phyloP scores from a whole-genome alignment of 2,113 vertebrate genomes.

The Clupea harengus region DNA sequence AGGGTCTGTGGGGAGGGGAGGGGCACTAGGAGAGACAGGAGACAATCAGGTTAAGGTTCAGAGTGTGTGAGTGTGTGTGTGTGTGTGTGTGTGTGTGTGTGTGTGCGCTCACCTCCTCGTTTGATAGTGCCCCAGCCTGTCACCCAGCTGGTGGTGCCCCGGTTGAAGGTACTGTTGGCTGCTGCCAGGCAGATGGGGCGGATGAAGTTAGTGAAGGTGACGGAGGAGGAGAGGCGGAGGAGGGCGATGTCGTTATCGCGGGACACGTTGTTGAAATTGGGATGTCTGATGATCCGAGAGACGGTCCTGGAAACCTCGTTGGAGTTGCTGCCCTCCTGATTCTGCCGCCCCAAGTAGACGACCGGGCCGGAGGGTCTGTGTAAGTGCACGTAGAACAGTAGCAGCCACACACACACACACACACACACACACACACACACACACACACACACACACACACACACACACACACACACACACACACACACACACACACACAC shows the following conservation, averaged over 20 bases:
- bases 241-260: slow-evolving; percentile 66
- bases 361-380: rapidly evolving
- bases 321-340: neutral
- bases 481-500: too few relatives aligned
- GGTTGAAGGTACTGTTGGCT: slow-evolving; percentile 59
- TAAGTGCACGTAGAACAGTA: too few relatives aligned
- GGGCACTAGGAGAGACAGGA: slow-evolving; percentile 19
- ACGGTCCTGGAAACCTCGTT: neutral
- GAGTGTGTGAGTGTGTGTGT: neutral
- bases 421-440: too few relatives aligned
- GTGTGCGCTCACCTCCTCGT: neutral
- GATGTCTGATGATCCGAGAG: neutral
- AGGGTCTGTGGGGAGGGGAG: slow-evolving; percentile 24
- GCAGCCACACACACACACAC: too few relatives aligned
- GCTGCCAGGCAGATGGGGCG: slow-evolving; percentile 69
- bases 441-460: too few relatives aligned
- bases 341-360: slow-evolving; percentile 26
- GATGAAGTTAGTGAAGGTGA: slow-evolving; percentile 55
- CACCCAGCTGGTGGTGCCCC: slow-evolving; percentile 59
- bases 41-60: neutral
- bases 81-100: too few relatives aligned
- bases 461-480: too few relatives aligned
- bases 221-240: slow-evolving; percentile 42
- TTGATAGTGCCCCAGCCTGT: slow-evolving; percentile 67
- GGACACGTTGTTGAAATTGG: slow-evolving; percentile 38